Evolutionary conservation across 2,888 invertebrate species (phyloP), one percentile per base, ranked within the genome.

Genomic region (Cheilosia scutellata): DNA sequence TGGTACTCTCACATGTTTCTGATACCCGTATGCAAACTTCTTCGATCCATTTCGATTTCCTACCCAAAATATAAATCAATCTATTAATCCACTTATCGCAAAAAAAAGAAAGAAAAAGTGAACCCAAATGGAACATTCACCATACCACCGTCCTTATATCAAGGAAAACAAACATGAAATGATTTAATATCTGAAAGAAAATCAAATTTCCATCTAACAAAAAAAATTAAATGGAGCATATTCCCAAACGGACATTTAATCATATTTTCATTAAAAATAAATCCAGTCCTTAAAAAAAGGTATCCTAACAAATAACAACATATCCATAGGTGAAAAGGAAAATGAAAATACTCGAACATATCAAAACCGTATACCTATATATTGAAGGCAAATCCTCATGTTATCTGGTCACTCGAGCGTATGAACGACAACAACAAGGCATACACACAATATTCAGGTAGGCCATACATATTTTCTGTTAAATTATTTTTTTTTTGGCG

Each of bases 401-500:
- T 84, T 79, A 79, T 84, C 74, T 79, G 79, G 63, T 51, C 74
- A 83, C 79, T 74, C 63, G 53, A 79, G 74, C 79, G 79, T 84
- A 84, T 83, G 74, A 68, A 79, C 68, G 78, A 72, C 72, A 57
- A 79, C 57, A 77, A 57, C 60, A 27, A 29, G 29, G 60, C 40
- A 20, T 6, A 60, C 33, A 60, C n/a, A 57, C 31, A 63, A 27
- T 29, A 44, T 68, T n/a, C 66, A 66, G 53, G 66, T 66, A 13
- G 25, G 57, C 42, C 29, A 4, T 40, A 51, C 60, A 76, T 68
- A 53, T 78, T 65, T 82, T 71, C 37, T 65, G 76, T 75, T 63
- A 25, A 49, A 13, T 27, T 13, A 13, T 33, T 60, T 79, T 65
- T 33, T 13, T 40, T 16, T 57, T 37, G 9, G 16, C 27, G 13